These are phyloP conservation scores for Hypsopygia costalis DNA, from an alignment of 2,888 invertebrate species.

Conservation along the genomic window DNA sequence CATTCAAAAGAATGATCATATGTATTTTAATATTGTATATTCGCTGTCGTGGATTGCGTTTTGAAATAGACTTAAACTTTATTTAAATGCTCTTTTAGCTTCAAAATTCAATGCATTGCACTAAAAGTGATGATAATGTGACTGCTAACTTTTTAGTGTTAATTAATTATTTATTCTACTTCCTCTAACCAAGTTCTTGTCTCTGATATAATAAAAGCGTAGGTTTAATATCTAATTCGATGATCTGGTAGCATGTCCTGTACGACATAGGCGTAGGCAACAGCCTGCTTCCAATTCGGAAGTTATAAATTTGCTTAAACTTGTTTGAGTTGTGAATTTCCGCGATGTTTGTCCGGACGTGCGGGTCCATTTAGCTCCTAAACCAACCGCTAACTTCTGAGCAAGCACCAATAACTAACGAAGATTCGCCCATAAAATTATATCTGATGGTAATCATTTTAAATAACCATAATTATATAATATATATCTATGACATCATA, in stretches of 20 bases:
- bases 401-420: constrained; percentile 53
- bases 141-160: no score
- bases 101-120: no score
- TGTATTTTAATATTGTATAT: no score
- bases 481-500: neutral
- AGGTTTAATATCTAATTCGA: neutral
- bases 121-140: no score
- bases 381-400: constrained; percentile 64
- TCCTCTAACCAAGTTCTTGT: no score
- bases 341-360: constrained; percentile 74
- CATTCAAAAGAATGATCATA: constrained; percentile 15
- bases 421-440: constrained; percentile 48
- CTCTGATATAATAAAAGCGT: no score
- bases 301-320: constrained; percentile 76
- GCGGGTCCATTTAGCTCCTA: constrained; percentile 70
- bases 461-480: constrained; percentile 7
- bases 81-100: no score
- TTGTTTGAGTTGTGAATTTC: constrained; percentile 74
- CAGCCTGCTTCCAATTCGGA: constrained; percentile 58
- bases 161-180: no score
- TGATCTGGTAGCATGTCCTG: constrained; percentile 4
- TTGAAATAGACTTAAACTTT: no score
- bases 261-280: constrained; percentile 29
- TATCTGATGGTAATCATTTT: constrained; percentile 18
- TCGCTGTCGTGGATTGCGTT: no score